phyloP scores from a whole-genome alignment of 2,113 vertebrate species.

The Phaethon lepturus region DNA sequence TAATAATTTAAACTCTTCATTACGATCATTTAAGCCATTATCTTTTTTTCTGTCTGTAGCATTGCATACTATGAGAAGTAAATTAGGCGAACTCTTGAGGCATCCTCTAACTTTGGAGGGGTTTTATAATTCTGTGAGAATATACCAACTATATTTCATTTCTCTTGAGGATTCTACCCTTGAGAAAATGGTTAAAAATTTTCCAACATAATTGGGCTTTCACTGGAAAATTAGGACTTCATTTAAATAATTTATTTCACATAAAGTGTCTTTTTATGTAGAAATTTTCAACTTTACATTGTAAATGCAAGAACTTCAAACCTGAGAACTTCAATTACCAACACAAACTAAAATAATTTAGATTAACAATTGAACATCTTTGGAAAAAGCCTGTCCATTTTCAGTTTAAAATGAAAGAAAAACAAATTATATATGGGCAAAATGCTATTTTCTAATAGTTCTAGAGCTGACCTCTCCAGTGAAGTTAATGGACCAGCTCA shows the following conservation, averaged over 20 bases:
- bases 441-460: constrained; percentile 29
- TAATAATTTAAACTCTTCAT: constrained; percentile 34
- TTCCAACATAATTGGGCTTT: constrained; percentile 71
- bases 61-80: background rate
- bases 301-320: constrained; percentile 59
- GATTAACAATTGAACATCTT: background rate
- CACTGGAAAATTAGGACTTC: constrained; percentile 67
- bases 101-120: constrained; percentile 1
- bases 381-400: background rate
- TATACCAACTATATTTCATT: constrained; percentile 53
- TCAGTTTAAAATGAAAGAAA: constrained; percentile 21
- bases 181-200: constrained; percentile 67
- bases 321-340: constrained; percentile 37
- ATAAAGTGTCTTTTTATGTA: constrained; percentile 69
- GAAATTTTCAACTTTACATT: constrained; percentile 59
- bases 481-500: constrained; percentile 58
- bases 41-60: background rate
- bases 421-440: background rate
- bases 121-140: constrained; percentile 61
- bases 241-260: constrained; percentile 74
- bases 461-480: constrained; percentile 27
- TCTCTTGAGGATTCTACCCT: constrained; percentile 60
- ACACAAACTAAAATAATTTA: constrained; percentile 47
- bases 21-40: background rate
- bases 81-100: constrained; percentile 46